Base-by-base conservation (phyloP, 2,888 invertebrate genomes). In the Andrena minutula region DNA sequence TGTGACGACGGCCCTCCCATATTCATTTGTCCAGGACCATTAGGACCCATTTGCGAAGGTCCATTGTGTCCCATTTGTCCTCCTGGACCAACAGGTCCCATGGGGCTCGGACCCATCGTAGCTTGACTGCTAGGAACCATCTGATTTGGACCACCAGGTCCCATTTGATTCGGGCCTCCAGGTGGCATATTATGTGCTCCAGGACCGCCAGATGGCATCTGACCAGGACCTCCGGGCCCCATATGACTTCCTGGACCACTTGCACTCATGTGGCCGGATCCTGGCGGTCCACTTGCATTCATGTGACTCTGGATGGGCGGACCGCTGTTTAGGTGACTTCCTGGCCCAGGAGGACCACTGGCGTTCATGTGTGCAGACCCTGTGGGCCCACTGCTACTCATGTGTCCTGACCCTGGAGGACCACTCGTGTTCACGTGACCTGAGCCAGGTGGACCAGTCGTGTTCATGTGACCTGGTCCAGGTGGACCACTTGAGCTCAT, bases 21-120 rank as follows among this genome's bases (percentile, higher is more conserved):
- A 3, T 75, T 76, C 83, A 91, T 89, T 63, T 88, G 89, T 30
- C 84, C 85, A 7, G 89, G 83, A 6, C 86, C 86, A 16, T 85
- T 85, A 1, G 88, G 86, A 0, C 90, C 90, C 88, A 91, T 90
- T 64, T 89, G 91, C 2, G 82, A 82, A 0, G 92, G 84, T 47
- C 91, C 79, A 69, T 90, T 82, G 84, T 90, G 70, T 60, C 90
- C 71, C 90, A 91, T 60, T 89, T 89, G 90, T 10, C 88, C 86
- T 47, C 86, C 82, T n/a, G 88, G 90, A 6, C 88, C 90, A 26
- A 84, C 76, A 0, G 90, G 87, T 1, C 90, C 91, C 86, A 92
- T 92, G 4, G 95, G 94, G 30, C 93, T 93, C 75, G 89, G 91
- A 64, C 93, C 93, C 81, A 92, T 92, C 51, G 93, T 93, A 4